Evolutionary conservation across 2,113 vertebrate species (phyloP).

Genomic region (Ochotona princeps): DNA sequence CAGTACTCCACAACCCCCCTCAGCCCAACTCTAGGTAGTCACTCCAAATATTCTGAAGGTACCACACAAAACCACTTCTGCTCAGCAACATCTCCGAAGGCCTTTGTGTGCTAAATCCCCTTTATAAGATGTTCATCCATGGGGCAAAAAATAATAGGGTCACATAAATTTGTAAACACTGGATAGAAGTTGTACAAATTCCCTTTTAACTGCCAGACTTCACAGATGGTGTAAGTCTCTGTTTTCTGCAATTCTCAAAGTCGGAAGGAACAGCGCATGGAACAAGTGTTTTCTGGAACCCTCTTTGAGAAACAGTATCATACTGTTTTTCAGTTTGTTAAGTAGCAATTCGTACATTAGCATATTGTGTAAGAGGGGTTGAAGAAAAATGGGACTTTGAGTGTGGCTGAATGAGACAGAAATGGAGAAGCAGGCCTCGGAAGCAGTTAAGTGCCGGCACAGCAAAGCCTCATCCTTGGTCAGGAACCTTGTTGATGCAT

Average conservation of each 20-base stretch:
- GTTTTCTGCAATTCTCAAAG: constrained; percentile 48
- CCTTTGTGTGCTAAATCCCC: constrained; percentile 8
- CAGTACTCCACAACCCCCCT: background rate
- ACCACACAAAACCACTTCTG: background rate
- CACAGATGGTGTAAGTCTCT: background rate
- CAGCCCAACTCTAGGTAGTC: background rate
- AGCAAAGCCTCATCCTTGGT: no score
- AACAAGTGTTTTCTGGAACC: background rate
- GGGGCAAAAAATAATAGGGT: background rate
- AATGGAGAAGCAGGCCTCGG: no score
- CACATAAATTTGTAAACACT: constrained; percentile 41
- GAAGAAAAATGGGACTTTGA: no score
- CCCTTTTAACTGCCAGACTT: background rate
- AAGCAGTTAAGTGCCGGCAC: no score
- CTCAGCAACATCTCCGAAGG: constrained; percentile 27
- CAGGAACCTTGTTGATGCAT: no score
- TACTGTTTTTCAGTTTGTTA: background rate
- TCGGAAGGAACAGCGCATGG: background rate
- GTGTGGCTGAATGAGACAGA: no score
- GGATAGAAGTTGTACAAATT: background rate
- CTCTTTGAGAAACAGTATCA: background rate
- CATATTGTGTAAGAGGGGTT: no score
- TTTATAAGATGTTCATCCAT: background rate
- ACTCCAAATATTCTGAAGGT: background rate
- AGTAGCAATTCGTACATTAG: no score